These are phyloP conservation scores for Melanaphis sacchari DNA, from an alignment of 1,140 invertebrate species.

Conservation along the genomic window DNA sequence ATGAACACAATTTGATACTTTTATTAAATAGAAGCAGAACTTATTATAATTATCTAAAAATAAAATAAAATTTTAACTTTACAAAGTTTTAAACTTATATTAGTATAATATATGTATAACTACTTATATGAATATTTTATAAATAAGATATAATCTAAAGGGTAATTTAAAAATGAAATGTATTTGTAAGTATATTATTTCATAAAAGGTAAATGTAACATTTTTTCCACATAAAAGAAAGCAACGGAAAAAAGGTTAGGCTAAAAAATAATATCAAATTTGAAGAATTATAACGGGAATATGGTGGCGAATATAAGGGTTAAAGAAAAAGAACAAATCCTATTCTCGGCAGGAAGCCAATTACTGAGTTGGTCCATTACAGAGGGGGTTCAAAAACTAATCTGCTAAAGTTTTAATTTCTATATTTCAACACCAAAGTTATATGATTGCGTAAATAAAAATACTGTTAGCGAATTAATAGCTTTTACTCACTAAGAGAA, in stretches of 20 bases:
- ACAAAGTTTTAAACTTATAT: not conserved
- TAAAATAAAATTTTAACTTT: not conserved
- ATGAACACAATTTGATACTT: too few species aligned
- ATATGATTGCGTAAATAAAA: not conserved
- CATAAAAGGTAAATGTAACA: not conserved
- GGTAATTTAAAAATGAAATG: not conserved
- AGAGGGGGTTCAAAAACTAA: not conserved
- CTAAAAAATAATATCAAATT: constrained; percentile 16
- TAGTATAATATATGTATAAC: not conserved
- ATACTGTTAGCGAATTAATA: not conserved
- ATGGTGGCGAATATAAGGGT: not conserved
- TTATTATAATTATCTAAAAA: not conserved
- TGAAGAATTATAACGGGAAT: not conserved
- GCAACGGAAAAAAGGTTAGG: not conserved
- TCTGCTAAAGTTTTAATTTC: constrained; percentile 2
- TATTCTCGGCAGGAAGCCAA: constrained; percentile 21
- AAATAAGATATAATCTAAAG: not conserved
- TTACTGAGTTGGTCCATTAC: constrained; percentile 29
- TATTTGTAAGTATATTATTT: not conserved
- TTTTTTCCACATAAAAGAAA: not conserved
- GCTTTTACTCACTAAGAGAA: not conserved
- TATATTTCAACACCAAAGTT: not conserved
- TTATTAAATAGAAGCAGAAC: not conserved
- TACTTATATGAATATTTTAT: not conserved
- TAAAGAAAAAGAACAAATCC: not conserved